phyloP scores from a whole-genome alignment of 2,797 vertebrate genomes.

The Lepilemur ruficaudatus region DNA sequence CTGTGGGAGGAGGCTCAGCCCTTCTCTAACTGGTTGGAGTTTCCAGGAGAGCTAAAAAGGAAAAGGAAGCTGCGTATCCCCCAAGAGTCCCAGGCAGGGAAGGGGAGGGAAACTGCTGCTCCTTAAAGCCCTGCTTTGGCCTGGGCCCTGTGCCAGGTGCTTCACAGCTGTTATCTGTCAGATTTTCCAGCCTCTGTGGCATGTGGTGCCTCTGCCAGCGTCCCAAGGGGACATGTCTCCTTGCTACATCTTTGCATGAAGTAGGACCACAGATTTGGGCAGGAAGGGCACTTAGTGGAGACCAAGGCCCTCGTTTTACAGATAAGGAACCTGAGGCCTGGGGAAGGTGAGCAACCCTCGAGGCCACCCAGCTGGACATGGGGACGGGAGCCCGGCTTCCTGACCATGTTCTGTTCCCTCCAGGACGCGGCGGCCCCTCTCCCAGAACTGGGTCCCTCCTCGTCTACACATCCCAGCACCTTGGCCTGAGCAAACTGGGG shows the following conservation, averaged over 20 bases:
- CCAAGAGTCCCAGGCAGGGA: background rate
- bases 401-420: background rate
- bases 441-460: background rate
- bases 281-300: background rate
- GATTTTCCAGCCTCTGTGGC: background rate
- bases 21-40: background rate
- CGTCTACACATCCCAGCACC: background rate
- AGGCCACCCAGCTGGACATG: accelerated
- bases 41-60: background rate
- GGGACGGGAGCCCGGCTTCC: background rate
- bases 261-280: background rate
- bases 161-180: constrained; percentile 65
- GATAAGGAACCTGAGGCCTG: background rate
- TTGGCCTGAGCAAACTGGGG: background rate
- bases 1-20: background rate
- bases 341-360: too few species aligned
- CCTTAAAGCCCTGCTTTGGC: background rate
- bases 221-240: background rate
- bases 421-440: background rate
- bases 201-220: accelerated
- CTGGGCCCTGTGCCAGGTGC: constrained; percentile 18
- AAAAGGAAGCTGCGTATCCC: background rate
- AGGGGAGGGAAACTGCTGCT: background rate
- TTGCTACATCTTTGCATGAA: background rate
- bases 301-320: background rate